These are phyloP conservation scores for Acridotheres tristis DNA, from an alignment of 2,797 vertebrate species.

Conservation along the genomic window DNA sequence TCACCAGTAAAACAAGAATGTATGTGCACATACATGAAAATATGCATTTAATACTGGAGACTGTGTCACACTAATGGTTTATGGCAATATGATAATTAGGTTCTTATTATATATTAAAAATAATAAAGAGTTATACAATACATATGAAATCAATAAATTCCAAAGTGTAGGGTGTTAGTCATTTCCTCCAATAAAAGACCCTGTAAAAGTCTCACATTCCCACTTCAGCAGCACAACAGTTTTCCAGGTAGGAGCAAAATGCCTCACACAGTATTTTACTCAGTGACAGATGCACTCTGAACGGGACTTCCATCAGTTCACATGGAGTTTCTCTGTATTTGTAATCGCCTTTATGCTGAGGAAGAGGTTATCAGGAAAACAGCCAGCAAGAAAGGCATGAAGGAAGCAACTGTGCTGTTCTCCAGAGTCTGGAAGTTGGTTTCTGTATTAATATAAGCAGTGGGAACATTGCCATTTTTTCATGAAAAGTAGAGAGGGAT, in stretches of 20 bases:
- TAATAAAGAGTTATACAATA: neutral
- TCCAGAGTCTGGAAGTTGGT: neutral
- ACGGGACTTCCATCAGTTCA: neutral
- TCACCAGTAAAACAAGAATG: neutral
- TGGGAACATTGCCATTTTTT: neutral
- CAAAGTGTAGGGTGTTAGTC: neutral
- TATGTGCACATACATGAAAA: neutral
- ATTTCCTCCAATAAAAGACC: neutral
- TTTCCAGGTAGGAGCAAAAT: neutral
- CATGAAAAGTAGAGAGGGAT: neutral
- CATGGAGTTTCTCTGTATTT: neutral
- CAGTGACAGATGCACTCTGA: rapidly evolving
- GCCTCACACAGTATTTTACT: neutral
- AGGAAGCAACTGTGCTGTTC: neutral
- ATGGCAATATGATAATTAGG: neutral
- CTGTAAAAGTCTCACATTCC: neutral
- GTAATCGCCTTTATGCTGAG: neutral
- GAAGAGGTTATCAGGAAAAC: neutral
- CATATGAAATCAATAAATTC: neutral
- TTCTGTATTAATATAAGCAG: neutral
- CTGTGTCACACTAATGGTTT: rapidly evolving
- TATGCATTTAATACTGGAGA: neutral
- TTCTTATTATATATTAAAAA: neutral
- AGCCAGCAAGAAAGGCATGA: neutral
- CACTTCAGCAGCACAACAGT: neutral